A percentile compares a stretch with the other conserved stretches of the same genome.
These are phyloP conservation scores for Palythoa heliodiscus DNA, from an alignment of 92 coral and sea anemone genomes.

Conservation along the genomic window DNA sequence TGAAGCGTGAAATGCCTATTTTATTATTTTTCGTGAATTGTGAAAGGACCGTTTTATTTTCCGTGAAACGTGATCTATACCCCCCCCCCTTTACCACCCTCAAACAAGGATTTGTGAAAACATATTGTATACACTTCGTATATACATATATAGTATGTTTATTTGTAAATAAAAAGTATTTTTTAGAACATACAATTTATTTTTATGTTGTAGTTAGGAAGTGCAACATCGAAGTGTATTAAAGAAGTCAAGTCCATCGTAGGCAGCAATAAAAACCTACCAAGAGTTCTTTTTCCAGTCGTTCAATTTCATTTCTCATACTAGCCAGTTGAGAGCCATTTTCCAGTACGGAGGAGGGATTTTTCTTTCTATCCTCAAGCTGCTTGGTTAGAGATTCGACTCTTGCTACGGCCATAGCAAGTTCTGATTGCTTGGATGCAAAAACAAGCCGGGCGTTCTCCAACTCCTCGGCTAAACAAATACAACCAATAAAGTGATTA, in stretches of 20 bases:
- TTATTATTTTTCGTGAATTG: too few species aligned
- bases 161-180: too few species aligned
- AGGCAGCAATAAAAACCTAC: constrained; percentile 27
- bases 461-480: constrained; percentile 74
- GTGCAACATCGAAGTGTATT: neutral
- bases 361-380: constrained; percentile 79
- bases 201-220: neutral
- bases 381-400: constrained; percentile 86
- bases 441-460: constrained; percentile 74
- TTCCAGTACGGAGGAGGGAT: constrained; percentile 42
- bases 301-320: constrained; percentile 60
- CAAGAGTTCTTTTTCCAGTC: constrained; percentile 79
- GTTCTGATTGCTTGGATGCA: constrained; percentile 83
- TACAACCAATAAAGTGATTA: neutral
- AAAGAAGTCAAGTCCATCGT: neutral
- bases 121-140: too few species aligned
- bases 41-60: too few species aligned
- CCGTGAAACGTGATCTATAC: too few species aligned
- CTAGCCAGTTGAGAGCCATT: constrained; percentile 36
- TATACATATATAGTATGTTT: too few species aligned
- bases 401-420: constrained; percentile 90
- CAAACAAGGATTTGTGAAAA: too few species aligned
- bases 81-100: too few species aligned
- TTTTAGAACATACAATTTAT: too few species aligned
- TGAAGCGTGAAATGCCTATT: too few species aligned